A percentile compares a stretch with the other conserved stretches of the same genome.
These are phyloP conservation scores for Trididemnum clinides DNA, from an alignment of 23 tunicate genomes.

Conservation along the genomic window DNA sequence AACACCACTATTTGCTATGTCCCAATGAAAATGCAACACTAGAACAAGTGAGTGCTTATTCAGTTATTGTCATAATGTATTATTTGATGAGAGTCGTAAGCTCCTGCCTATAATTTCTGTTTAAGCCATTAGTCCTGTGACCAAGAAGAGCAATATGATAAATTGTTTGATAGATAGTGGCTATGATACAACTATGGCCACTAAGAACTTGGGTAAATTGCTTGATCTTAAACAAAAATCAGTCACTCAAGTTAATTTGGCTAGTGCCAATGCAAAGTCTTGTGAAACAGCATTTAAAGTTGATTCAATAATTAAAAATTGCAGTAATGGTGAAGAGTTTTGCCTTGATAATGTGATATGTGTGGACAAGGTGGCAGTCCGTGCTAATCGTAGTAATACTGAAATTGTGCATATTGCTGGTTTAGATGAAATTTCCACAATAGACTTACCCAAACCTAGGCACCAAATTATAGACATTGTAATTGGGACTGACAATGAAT, in stretches of 20 bases:
- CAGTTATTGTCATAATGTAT: background rate
- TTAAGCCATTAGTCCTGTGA: background rate
- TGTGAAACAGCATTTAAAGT: background rate
- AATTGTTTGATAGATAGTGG: background rate
- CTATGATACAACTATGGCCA: conserved; percentile 1
- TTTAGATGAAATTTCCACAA: background rate
- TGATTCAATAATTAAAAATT: background rate
- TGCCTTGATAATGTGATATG: background rate
- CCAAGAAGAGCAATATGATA: background rate
- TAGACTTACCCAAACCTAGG: background rate
- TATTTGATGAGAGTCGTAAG: background rate
- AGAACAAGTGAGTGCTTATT: background rate
- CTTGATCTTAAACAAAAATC: background rate
- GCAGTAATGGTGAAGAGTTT: background rate
- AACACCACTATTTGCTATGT: conserved; percentile 7
- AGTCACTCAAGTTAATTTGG: background rate
- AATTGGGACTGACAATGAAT: background rate
- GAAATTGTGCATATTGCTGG: background rate
- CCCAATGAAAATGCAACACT: background rate
- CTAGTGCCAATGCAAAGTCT: background rate
- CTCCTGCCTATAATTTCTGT: background rate
- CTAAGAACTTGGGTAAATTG: background rate
- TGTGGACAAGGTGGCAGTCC: background rate
- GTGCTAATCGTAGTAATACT: background rate
- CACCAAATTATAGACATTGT: background rate